These are phyloP conservation scores for Momotus momota DNA, from an alignment of 2,797 vertebrate genomes.

Conservation along the genomic window DNA sequence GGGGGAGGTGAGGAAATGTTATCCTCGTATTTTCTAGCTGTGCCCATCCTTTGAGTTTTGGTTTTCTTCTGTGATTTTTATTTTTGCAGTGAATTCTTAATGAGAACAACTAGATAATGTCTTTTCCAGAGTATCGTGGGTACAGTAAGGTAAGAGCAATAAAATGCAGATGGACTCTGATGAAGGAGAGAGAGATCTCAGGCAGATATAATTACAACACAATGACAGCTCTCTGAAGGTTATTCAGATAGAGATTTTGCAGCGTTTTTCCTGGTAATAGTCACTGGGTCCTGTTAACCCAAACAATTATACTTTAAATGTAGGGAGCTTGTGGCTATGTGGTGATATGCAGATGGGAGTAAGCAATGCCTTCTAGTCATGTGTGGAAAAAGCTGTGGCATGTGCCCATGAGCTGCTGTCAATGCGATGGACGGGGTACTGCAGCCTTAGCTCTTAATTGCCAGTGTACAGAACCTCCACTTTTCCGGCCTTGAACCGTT, in stretches of 20 bases:
- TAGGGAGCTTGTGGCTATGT: background rate
- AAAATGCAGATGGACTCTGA: background rate
- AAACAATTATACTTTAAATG: background rate
- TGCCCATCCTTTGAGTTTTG: background rate
- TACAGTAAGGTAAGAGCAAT: background rate
- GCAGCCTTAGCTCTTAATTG: background rate
- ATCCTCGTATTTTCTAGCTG: background rate
- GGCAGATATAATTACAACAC: background rate
- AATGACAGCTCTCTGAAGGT: background rate
- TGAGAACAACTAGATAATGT: background rate
- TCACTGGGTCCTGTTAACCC: background rate
- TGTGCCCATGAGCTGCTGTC: background rate
- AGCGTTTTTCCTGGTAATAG: background rate
- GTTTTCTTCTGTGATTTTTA: background rate
- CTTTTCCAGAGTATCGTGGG: background rate
- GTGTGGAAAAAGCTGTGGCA: background rate
- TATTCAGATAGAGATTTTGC: background rate
- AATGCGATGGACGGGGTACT: fast-evolving
- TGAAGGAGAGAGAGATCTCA: background rate
- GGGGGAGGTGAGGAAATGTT: background rate
- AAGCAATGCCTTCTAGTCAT: fast-evolving
- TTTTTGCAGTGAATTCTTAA: background rate
- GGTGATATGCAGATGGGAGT: background rate
- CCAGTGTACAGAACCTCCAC: fast-evolving
- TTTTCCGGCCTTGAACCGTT: background rate